A percentile compares a stretch with the other conserved stretches of the same genome.
Conservation (phyloP, 2,888 invertebrate species). For the Fragum fragum region DNA sequence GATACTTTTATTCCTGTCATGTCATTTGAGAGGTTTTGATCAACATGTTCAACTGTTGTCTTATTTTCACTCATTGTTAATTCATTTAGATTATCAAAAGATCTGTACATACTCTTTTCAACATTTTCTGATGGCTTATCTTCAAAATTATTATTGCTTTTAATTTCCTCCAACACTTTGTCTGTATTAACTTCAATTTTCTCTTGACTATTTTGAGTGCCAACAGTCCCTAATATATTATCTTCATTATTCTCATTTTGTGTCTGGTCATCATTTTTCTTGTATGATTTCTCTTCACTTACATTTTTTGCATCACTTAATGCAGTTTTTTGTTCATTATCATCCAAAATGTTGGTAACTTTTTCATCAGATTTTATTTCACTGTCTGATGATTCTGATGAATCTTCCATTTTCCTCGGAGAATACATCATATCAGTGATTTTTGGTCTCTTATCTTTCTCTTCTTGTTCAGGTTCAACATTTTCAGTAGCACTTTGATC, state of each 20-base stretch:
- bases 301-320: conserved; percentile 11
- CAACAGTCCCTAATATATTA: not conserved
- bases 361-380: conserved; percentile 20
- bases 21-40: not conserved
- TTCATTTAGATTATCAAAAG: conserved; percentile 23
- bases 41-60: not conserved
- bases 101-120: conserved; percentile 23
- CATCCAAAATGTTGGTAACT: conserved; percentile 10
- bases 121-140: not conserved
- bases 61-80: conserved; percentile 11
- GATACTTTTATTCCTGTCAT: not conserved
- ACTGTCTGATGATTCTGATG: conserved; percentile 53
- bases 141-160: not conserved
- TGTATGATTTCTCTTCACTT: not conserved
- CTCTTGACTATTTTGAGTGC: not conserved
- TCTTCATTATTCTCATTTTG: not conserved
- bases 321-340: conserved; percentile 25
- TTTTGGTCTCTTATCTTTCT: conserved; percentile 34
- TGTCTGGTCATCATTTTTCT: not conserved
- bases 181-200: not conserved
- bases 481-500: conserved; percentile 14
- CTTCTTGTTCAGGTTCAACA: conserved; percentile 6
- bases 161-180: not conserved
- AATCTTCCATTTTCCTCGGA: conserved; percentile 51
- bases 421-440: conserved; percentile 62